Evolutionary conservation across 1,140 invertebrate species (phyloP), one percentile per base, ranked within the genome.

Genomic region (Neocloeon triangulifer): DNA sequence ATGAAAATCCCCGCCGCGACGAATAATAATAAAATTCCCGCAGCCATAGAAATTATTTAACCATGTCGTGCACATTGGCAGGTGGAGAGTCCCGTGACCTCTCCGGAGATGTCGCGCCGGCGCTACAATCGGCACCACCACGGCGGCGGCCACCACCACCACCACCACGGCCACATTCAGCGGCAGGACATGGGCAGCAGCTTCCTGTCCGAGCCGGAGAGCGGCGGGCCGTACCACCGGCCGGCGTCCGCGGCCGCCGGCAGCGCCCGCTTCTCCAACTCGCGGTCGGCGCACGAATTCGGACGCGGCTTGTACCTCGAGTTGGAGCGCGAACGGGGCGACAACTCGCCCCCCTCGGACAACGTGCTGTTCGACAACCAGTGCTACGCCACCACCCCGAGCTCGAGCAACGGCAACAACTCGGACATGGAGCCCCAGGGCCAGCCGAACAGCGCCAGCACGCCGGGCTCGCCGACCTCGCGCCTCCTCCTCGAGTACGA

Each of bases 311-410:
- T 84, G 36, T 85, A 82, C 51, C 63, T 86, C 53, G 82, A 86
- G 58, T 64, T 84, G 52, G 76, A 81, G 52, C 60, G 73, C 32
- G 64, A 66, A 53, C 60, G 60, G 34, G 60, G 58, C 49, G 41
- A 29, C 14, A 17, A 17, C 15, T 85, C 80, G 5, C 81, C 81
- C 34, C 78, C 81, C 2, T 86, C 81, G 28, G 81, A 89, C 52
- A 82, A 85, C 52, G 31, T 32, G 21, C 73, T 86, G 51, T 88
- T 86, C 53, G 82, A 89, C 61, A 84, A 86, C 56, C 79, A 84
- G 46, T 86, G 81, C 56, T 89, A 88, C 56, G 81, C 81, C 10
- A 86, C 81, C 9, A 88, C 81, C 19, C 81, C 82, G 12, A 84
- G 79, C 41, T 86, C 81, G 16, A 84, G 77, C 44, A 84, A 82